Evolutionary conservation across 2,888 invertebrate genomes (phyloP).

Genomic region (Pseudococcus jackbeardsleyi): DNA sequence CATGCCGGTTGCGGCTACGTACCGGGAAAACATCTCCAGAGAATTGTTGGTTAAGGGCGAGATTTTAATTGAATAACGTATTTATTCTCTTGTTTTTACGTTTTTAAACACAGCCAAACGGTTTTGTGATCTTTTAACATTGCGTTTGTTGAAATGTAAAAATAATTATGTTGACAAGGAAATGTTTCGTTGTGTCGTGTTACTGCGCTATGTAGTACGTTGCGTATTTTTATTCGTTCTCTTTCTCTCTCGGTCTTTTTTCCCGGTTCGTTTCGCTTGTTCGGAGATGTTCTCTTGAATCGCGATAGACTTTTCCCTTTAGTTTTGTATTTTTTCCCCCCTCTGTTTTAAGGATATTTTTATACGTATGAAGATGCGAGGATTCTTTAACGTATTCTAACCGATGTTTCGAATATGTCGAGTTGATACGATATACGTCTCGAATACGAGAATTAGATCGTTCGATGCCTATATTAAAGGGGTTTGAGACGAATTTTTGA

Average conservation of each 20-base stretch:
- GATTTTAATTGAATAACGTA: slow-evolving; percentile 56
- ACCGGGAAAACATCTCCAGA: slow-evolving; percentile 41
- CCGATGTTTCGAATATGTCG: too few species aligned
- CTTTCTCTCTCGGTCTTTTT: background rate
- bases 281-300: slow-evolving; percentile 27
- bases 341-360: background rate
- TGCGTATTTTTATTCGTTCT: too few species aligned
- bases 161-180: slow-evolving; percentile 57
- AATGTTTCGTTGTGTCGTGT: slow-evolving; percentile 47
- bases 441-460: too few species aligned
- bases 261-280: background rate
- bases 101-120: slow-evolving; percentile 30
- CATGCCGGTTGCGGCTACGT: slow-evolving; percentile 30
- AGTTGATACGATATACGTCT: too few species aligned
- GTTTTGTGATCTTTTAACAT: slow-evolving; percentile 45
- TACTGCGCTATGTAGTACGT: background rate
- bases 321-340: background rate
- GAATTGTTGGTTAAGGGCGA: slow-evolving; percentile 51
- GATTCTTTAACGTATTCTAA: too few species aligned
- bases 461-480: too few species aligned
- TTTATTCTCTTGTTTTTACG: slow-evolving; percentile 50
- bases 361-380: too few species aligned
- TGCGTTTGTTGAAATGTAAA: slow-evolving; percentile 43
- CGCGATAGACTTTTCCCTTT: slow-evolving; percentile 19
- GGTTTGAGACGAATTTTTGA: too few species aligned